A percentile compares a stretch with the other conserved stretches of the same genome.
Conservation (phyloP, 2,888 invertebrate species). For the Dryococelus australis region DNA sequence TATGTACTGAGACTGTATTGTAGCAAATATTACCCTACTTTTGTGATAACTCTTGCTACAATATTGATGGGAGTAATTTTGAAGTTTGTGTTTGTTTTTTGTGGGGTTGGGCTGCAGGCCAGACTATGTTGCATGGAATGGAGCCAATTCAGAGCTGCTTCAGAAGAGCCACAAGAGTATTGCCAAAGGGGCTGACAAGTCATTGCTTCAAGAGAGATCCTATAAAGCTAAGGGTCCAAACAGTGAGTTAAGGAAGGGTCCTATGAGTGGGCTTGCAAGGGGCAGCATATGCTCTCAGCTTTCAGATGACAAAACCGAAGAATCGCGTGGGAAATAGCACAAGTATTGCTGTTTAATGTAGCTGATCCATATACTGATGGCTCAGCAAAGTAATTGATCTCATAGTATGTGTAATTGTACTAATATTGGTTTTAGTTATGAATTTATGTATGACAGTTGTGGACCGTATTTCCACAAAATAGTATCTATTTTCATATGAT, state of each 20-base stretch:
- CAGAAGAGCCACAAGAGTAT: conserved; percentile 59
- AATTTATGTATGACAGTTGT: no score
- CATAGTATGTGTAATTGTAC: not conserved
- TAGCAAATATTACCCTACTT: no score
- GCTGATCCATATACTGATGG: conserved; percentile 30
- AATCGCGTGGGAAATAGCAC: conserved; percentile 44
- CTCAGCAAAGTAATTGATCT: not conserved
- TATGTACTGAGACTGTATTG: no score
- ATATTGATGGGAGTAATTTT: no score
- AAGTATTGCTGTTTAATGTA: conserved; percentile 35
- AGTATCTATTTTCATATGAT: no score
- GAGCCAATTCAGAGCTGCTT: conserved; percentile 72
- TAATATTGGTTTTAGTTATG: no score
- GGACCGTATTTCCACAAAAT: no score
- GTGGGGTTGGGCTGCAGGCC: conserved; percentile 62
- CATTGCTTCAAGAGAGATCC: conserved; percentile 57
- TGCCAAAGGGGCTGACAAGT: conserved; percentile 66
- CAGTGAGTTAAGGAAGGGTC: conserved; percentile 73
- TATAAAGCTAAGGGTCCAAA: conserved; percentile 72
- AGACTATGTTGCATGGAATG: conserved; percentile 86
- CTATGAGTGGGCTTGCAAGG: conserved; percentile 74
- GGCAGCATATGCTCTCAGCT: conserved; percentile 81
- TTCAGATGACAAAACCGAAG: conserved; percentile 49
- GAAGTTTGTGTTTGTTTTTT: no score
- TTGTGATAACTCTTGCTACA: no score